phyloP scores from a whole-genome alignment of 2,797 vertebrate genomes.

The Myotis myotis region DNA sequence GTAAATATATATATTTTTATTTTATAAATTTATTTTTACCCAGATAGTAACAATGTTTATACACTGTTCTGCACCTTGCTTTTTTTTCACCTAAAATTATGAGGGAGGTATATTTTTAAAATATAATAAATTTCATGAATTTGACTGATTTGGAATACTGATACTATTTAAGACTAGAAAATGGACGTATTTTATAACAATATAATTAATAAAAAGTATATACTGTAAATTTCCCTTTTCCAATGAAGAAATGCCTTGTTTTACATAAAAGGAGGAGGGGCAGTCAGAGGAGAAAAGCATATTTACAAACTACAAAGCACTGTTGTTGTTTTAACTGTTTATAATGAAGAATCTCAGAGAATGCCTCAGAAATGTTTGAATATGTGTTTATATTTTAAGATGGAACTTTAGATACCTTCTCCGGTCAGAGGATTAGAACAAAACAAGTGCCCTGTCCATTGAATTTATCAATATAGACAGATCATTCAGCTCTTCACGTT shows the following conservation, averaged over 20 bases:
- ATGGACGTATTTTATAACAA: not conserved
- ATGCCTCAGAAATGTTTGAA: not conserved
- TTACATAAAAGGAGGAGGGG: not conserved
- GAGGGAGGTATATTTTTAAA: constrained; percentile 6
- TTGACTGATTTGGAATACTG: constrained; percentile 31
- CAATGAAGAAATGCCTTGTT: constrained; percentile 10
- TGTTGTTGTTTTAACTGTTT: constrained; percentile 20
- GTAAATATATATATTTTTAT: not conserved
- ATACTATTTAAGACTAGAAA: constrained; percentile 15
- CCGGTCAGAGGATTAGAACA: not conserved
- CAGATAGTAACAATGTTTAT: not conserved
- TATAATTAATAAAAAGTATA: not conserved
- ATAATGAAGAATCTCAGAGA: not conserved
- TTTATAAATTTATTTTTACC: not conserved
- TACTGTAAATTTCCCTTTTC: not conserved
- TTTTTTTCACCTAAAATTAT: constrained; percentile 26
- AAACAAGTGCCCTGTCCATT: not conserved
- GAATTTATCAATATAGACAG: not conserved
- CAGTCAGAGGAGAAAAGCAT: not conserved
- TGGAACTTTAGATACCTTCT: not conserved
- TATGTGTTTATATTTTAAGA: not conserved
- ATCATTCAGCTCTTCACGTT: not conserved
- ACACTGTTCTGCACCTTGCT: not conserved
- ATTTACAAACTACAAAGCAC: not conserved
- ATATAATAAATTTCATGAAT: constrained; percentile 10